Percentiles rank a stretch among this genome's conserved stretches.
Evolutionary conservation across 2,113 vertebrate species (phyloP).

Genomic region (Petrocephalus zakoni): DNA sequence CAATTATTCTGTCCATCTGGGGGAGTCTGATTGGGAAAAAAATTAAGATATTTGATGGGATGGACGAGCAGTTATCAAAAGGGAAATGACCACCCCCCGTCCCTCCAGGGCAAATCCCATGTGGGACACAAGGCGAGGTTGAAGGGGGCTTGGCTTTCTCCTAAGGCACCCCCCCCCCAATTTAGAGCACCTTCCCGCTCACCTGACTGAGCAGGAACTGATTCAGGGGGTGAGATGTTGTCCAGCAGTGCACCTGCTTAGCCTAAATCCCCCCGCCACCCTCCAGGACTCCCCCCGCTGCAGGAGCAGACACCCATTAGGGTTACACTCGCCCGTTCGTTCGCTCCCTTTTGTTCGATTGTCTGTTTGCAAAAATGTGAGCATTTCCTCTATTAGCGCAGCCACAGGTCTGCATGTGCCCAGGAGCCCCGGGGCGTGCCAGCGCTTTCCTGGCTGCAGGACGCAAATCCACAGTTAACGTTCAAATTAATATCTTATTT

Average conservation of each 20-base stretch:
- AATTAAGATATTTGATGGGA: constrained; percentile 41
- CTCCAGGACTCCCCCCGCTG: constrained; percentile 1
- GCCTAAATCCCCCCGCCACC: not conserved
- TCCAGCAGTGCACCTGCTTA: constrained; percentile 35
- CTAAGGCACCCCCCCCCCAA: not conserved
- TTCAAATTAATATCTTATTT: not conserved
- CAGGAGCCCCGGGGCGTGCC: not conserved
- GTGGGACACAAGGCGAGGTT: constrained; percentile 17
- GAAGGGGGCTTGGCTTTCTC: constrained; percentile 44
- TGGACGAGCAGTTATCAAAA: constrained; percentile 50
- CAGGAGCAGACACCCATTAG: not conserved
- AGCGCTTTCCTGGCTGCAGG: not conserved
- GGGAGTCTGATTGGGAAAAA: constrained; percentile 56
- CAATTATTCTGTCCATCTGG: constrained; percentile 65
- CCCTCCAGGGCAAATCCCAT: not conserved
- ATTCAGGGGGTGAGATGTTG: not conserved
- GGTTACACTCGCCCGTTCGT: not conserved
- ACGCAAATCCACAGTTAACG: not conserved
- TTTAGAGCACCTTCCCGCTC: constrained; percentile 43
- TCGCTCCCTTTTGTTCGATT: not conserved
- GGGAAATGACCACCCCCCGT: constrained; percentile 22
- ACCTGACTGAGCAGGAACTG: constrained; percentile 51
- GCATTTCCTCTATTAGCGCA: not conserved
- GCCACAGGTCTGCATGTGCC: not conserved
- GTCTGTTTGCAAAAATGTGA: not conserved